Evolutionary conservation across 1,140 invertebrate genomes (phyloP).

Genomic region (Manduca sexta): DNA sequence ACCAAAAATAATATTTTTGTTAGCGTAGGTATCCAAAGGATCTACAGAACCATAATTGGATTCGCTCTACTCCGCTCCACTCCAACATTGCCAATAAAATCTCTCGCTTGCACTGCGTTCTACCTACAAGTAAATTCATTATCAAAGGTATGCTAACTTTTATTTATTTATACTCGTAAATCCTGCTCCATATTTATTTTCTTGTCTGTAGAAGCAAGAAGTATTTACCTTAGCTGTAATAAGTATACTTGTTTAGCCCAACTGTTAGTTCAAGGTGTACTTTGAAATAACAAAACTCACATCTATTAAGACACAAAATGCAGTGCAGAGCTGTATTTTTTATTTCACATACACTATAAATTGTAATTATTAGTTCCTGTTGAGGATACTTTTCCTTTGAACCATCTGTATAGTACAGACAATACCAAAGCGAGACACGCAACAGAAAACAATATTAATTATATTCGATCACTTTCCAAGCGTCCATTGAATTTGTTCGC

Average conservation of each 20-base stretch:
- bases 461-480: too few relatives aligned
- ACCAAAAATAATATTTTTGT: constrained; percentile 19
- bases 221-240: too few relatives aligned
- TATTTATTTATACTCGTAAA: too few relatives aligned
- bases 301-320: too few relatives aligned
- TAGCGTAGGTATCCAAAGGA: constrained; percentile 10
- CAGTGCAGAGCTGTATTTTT: too few relatives aligned
- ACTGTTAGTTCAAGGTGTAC: too few relatives aligned
- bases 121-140: constrained; percentile 6
- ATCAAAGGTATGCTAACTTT: neutral
- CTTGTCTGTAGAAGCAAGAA: too few relatives aligned
- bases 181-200: too few relatives aligned
- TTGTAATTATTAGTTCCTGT: constrained; percentile 16
- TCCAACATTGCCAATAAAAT: constrained; percentile 16
- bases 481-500: too few relatives aligned
- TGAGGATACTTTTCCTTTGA: constrained; percentile 2
- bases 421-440: constrained; percentile 3
- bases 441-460: constrained; percentile 2
- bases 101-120: constrained; percentile 8
- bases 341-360: constrained; percentile 12
- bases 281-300: too few relatives aligned
- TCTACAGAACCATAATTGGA: constrained; percentile 15
- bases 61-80: constrained; percentile 12
- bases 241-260: too few relatives aligned
- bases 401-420: neutral